Evolutionary conservation across 2,113 vertebrate genomes (phyloP).

Genomic region (Tetraodon nigroviridis): DNA sequence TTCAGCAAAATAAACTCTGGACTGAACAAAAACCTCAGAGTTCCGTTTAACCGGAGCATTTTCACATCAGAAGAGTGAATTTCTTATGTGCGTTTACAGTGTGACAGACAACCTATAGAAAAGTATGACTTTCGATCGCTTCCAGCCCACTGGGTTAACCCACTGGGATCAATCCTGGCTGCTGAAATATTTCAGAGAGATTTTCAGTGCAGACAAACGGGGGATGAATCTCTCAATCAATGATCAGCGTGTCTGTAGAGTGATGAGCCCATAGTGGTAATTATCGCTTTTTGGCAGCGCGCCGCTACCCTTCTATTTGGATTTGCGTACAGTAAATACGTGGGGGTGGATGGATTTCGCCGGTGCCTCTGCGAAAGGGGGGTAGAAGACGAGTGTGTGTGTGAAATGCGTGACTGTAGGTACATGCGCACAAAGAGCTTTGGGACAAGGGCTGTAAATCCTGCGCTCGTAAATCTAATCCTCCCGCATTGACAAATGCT

Average conservation of each 20-base stretch:
- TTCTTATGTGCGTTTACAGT: background rate
- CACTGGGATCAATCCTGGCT: slow-evolving; percentile 49
- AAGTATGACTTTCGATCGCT: slow-evolving; percentile 41
- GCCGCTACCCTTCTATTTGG: slow-evolving; percentile 26
- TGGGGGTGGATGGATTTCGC: slow-evolving; percentile 11
- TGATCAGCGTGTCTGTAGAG: slow-evolving; percentile 38
- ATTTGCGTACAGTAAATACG: slow-evolving; percentile 23
- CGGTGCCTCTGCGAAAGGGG: background rate
- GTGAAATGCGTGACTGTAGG: slow-evolving; percentile 8
- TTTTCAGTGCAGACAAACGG: slow-evolving; percentile 53
- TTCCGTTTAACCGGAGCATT: slow-evolving; percentile 11
- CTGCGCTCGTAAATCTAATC: slow-evolving; percentile 70
- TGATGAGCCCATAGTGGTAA: slow-evolving; percentile 43
- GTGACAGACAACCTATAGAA: slow-evolving; percentile 53
- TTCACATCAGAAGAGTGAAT: slow-evolving; percentile 16
- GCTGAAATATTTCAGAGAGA: slow-evolving; percentile 53
- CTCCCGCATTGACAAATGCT: slow-evolving; percentile 73
- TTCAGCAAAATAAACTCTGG: background rate
- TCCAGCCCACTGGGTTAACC: slow-evolving; percentile 47
- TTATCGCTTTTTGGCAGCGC: slow-evolving; percentile 45
- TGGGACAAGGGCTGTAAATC: slow-evolving; percentile 59
- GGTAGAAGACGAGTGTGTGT: background rate
- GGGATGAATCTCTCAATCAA: slow-evolving; percentile 62
- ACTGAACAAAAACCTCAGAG: background rate
- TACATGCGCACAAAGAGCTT: slow-evolving; percentile 26